Conservation (phyloP, 2,113 vertebrate genomes). For the Eulacestoma nigropectus region DNA sequence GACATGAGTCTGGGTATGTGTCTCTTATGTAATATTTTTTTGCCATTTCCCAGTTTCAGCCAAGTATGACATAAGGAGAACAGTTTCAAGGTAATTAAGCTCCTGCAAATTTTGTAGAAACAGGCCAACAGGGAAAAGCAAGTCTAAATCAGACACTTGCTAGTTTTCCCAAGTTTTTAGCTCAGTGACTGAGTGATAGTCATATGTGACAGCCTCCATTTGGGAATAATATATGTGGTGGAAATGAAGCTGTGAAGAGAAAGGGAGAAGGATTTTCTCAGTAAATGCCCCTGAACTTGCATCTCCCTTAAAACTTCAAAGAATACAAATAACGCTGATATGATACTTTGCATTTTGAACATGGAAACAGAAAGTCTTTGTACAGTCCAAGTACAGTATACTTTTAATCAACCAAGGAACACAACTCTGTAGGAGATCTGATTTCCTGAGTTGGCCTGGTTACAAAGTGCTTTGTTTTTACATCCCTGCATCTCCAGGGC, state of each 20-base stretch:
- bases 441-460: background rate
- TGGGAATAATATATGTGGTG: background rate
- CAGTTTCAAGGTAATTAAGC: background rate
- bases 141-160: background rate
- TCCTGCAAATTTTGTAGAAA: background rate
- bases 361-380: background rate
- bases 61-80: background rate
- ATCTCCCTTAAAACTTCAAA: background rate
- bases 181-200: background rate
- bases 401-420: background rate
- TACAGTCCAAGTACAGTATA: background rate
- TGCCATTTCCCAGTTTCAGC: background rate
- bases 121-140: background rate
- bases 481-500: background rate
- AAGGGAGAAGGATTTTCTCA: background rate
- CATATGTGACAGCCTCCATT: background rate
- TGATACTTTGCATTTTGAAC: background rate
- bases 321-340: background rate
- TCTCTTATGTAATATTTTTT: background rate
- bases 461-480: slow-evolving; percentile 24
- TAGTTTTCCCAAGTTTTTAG: background rate
- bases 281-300: background rate
- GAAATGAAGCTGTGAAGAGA: background rate
- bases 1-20: background rate
- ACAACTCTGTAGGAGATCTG: background rate